Evolutionary conservation across 1,140 invertebrate genomes (phyloP).

Genomic region (Pseudomyrmex cubaensis): DNA sequence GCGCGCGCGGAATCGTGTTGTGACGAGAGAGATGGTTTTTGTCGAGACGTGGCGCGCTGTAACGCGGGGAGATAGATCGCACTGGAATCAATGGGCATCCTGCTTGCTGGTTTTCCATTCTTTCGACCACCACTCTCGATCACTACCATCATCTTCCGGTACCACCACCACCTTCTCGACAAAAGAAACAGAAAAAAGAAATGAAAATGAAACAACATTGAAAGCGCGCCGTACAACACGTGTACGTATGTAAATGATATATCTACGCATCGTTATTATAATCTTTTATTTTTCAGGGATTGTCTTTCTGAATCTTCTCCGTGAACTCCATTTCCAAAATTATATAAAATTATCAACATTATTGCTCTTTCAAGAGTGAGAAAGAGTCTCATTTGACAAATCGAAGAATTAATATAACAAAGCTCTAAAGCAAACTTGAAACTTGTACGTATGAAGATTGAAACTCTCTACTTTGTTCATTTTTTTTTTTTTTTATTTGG

Average conservation of each 20-base stretch:
- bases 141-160: slow-evolving; percentile 47
- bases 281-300: slow-evolving; percentile 78
- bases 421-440: no score
- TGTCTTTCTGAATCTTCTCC: slow-evolving; percentile 76
- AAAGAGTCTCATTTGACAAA: no score
- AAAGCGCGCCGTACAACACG: slow-evolving; percentile 80
- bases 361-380: background rate
- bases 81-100: slow-evolving; percentile 67
- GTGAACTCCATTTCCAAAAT: background rate
- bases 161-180: slow-evolving; percentile 50
- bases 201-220: slow-evolving; percentile 67
- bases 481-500: background rate
- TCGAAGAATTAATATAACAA: no score
- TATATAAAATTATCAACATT: no score
- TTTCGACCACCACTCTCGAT: slow-evolving; percentile 61
- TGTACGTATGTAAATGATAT: slow-evolving; percentile 82
- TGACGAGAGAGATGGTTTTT: no score
- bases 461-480: background rate
- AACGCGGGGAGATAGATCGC: background rate
- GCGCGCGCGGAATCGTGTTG: no score
- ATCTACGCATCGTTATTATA: slow-evolving; percentile 83
- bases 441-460: background rate
- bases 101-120: slow-evolving; percentile 67
- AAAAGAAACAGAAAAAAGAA: slow-evolving; percentile 44
- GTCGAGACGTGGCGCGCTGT: no score